Conservation (phyloP, 2,113 vertebrate genomes). For the Copsychus sechellarum region DNA sequence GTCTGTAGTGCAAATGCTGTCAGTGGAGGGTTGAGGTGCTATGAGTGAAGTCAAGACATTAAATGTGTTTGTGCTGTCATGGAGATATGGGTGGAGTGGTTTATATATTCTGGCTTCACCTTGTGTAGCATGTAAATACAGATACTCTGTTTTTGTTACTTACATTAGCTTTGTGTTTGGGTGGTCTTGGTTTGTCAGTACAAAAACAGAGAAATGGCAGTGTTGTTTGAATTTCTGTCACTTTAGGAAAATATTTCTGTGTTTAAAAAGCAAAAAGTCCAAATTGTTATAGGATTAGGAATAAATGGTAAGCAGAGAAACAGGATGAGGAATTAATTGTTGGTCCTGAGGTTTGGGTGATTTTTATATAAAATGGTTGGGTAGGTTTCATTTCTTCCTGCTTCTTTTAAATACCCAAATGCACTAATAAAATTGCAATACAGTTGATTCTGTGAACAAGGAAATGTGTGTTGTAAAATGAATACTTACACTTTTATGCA, state of each 20-base stretch:
- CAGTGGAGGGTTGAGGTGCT: not conserved
- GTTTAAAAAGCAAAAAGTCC: not conserved
- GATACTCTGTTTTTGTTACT: not conserved
- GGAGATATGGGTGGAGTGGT: not conserved
- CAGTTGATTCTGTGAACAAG: not conserved
- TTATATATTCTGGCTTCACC: not conserved
- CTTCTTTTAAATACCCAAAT: not conserved
- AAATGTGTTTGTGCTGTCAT: not conserved
- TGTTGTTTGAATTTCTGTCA: not conserved
- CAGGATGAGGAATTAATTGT: not conserved
- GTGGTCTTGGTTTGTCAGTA: not conserved
- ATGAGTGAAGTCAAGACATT: not conserved
- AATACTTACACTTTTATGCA: not conserved
- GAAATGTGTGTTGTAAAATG: not conserved
- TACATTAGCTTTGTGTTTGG: not conserved
- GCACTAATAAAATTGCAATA: not conserved
- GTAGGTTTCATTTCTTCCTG: not conserved
- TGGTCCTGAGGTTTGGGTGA: rapidly evolving
- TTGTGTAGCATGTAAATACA: not conserved
- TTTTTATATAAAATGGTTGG: not conserved
- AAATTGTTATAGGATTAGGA: not conserved
- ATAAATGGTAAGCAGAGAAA: not conserved
- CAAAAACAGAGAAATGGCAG: not conserved
- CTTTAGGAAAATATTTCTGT: not conserved
- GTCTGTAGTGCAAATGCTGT: not conserved